A percentile compares a stretch with the other conserved stretches of the same genome.
phyloP scores from a whole-genome alignment of 2,888 invertebrate species.

The Cheilosia urbana region DNA sequence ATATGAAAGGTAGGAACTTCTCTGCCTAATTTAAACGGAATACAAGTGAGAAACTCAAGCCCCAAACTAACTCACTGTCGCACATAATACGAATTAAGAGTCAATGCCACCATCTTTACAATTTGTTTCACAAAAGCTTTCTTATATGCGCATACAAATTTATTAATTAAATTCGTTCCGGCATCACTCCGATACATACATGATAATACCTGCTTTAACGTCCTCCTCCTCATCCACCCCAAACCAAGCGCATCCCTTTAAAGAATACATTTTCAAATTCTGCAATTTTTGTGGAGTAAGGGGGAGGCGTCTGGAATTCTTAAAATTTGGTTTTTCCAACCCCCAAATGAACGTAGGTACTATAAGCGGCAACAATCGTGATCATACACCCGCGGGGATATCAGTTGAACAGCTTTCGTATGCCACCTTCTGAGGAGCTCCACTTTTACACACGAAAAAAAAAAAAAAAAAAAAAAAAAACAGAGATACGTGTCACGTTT shows the following conservation, averaged over 20 bases:
- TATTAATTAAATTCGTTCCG: slow-evolving; percentile 2
- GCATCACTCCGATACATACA: background rate
- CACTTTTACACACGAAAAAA: background rate
- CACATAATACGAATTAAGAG: too few relatives aligned
- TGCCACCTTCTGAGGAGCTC: background rate
- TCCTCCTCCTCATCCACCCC: background rate
- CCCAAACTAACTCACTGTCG: too few relatives aligned
- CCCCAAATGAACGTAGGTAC: background rate
- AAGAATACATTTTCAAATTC: background rate
- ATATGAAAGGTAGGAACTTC: too few relatives aligned
- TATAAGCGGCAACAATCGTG: slow-evolving; percentile 5
- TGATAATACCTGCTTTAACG: background rate
- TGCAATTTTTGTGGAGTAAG: background rate
- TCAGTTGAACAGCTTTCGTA: background rate
- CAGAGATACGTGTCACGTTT: background rate
- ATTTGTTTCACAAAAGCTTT: background rate
- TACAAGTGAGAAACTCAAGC: background rate
- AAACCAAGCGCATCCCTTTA: background rate
- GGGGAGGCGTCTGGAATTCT: slow-evolving; percentile 40
- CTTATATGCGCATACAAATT: background rate
- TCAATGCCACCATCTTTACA: background rate
- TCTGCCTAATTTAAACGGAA: background rate
- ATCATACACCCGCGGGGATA: slow-evolving; percentile 19
- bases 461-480: too few relatives aligned
- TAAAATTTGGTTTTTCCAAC: slow-evolving; percentile 8